phyloP scores from a whole-genome alignment of 2,113 vertebrate species.

The Porphyrio hochstetteri region DNA sequence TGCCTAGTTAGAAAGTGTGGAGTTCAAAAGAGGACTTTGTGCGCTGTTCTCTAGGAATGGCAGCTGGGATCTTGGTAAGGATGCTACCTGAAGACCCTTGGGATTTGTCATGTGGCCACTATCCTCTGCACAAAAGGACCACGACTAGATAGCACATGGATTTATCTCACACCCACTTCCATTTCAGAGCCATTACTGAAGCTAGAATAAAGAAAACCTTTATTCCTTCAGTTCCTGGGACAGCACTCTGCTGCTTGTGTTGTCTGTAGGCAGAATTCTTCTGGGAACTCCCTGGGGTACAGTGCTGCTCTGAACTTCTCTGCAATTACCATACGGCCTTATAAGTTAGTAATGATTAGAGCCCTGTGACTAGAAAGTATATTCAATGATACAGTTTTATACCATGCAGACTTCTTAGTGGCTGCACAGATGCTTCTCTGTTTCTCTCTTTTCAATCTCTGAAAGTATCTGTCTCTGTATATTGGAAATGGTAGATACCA shows the following conservation, averaged over 20 bases:
- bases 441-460: neutral
- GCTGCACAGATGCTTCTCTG: neutral
- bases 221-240: neutral
- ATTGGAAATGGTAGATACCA: conserved; percentile 59
- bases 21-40: neutral
- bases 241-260: neutral
- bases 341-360: neutral
- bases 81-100: neutral
- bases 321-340: neutral
- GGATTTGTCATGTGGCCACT: neutral
- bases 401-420: neutral
- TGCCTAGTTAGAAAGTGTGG: neutral
- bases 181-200: neutral
- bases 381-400: neutral
- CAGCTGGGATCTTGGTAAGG: neutral
- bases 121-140: neutral
- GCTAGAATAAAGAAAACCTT: neutral
- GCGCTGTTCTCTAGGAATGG: neutral
- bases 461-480: conserved; percentile 33
- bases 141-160: neutral
- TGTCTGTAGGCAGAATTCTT: neutral
- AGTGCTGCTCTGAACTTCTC: neutral
- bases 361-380: neutral
- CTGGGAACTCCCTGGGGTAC: neutral
- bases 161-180: neutral